Conservation (phyloP, 2,797 vertebrate species). For the Gila robusta region DNA sequence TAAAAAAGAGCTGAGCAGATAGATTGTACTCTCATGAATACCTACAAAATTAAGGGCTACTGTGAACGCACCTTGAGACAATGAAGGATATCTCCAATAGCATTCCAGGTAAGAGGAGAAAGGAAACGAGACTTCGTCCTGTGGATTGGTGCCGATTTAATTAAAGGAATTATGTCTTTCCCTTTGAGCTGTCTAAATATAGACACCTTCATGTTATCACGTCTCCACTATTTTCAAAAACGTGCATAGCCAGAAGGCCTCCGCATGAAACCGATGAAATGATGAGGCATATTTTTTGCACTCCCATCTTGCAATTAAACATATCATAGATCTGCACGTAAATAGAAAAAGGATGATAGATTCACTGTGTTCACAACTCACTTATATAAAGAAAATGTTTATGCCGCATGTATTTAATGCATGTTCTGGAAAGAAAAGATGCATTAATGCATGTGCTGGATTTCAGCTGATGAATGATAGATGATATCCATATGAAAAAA, state of each 20-base stretch:
- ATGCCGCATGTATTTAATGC: slow-evolving; percentile 34
- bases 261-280: slow-evolving; percentile 66
- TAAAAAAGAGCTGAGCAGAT: slow-evolving; percentile 62
- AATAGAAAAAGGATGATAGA: slow-evolving; percentile 54
- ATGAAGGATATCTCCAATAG: slow-evolving; percentile 66
- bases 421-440: slow-evolving; percentile 49
- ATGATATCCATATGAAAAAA: slow-evolving; percentile 65
- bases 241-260: slow-evolving; percentile 65
- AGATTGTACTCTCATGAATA: slow-evolving; percentile 77
- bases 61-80: slow-evolving; percentile 73
- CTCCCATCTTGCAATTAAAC: slow-evolving; percentile 53
- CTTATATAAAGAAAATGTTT: slow-evolving; percentile 35
- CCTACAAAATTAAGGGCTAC: slow-evolving; percentile 75
- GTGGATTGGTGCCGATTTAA: slow-evolving; percentile 68
- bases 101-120: slow-evolving; percentile 42
- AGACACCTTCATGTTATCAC: slow-evolving; percentile 65
- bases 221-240: slow-evolving; percentile 53
- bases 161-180: slow-evolving; percentile 73
- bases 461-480: slow-evolving; percentile 69
- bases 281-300: slow-evolving; percentile 53
- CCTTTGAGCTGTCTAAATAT: slow-evolving; percentile 74
- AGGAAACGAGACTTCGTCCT: slow-evolving; percentile 47
- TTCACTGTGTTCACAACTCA: slow-evolving; percentile 57
- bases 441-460: slow-evolving; percentile 58
- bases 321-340: slow-evolving; percentile 62